phyloP scores from a whole-genome alignment of 2,888 invertebrate genomes.

The Camptogramma bilineatum region DNA sequence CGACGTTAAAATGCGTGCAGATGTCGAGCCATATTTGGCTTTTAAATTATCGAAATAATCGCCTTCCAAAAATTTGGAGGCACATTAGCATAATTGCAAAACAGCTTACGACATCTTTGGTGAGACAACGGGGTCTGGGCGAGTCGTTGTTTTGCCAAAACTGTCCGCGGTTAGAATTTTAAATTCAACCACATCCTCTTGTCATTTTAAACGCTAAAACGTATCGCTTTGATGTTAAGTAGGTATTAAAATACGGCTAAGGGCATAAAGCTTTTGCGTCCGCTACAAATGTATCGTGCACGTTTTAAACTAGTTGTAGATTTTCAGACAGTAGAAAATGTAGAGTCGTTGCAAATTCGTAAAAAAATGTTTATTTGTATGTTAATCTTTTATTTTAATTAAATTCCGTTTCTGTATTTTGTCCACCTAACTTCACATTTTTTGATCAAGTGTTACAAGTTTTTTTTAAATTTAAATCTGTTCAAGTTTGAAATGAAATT shows the following conservation, averaged over 20 bases:
- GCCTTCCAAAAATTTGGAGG: conserved; percentile 26
- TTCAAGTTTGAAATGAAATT: too few relatives aligned
- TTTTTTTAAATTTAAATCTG: too few relatives aligned
- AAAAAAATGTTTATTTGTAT: too few relatives aligned
- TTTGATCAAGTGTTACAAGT: too few relatives aligned
- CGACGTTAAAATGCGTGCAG: conserved; percentile 1
- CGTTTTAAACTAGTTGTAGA: too few relatives aligned
- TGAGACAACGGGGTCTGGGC: conserved; percentile 14
- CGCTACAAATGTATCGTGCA: too few relatives aligned
- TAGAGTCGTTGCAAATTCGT: neutral
- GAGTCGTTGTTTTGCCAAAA: conserved; percentile 24
- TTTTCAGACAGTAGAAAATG: neutral
- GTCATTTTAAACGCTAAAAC: conserved; percentile 24
- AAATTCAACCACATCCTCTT: conserved; percentile 27
- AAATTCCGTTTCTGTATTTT: too few relatives aligned
- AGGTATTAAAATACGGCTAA: conserved; percentile 7
- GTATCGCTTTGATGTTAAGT: conserved; percentile 32
- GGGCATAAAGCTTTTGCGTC: neutral
- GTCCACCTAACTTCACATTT: too few relatives aligned
- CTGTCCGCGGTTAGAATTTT: conserved; percentile 27
- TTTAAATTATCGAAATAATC: conserved; percentile 34
- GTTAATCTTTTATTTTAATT: too few relatives aligned
- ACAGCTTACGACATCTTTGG: conserved; percentile 27
- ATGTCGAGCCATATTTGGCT: conserved; percentile 22
- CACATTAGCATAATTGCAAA: conserved; percentile 35